Base-by-base conservation (phyloP, 2,113 vertebrate genomes). In the Oriolus oriolus region DNA sequence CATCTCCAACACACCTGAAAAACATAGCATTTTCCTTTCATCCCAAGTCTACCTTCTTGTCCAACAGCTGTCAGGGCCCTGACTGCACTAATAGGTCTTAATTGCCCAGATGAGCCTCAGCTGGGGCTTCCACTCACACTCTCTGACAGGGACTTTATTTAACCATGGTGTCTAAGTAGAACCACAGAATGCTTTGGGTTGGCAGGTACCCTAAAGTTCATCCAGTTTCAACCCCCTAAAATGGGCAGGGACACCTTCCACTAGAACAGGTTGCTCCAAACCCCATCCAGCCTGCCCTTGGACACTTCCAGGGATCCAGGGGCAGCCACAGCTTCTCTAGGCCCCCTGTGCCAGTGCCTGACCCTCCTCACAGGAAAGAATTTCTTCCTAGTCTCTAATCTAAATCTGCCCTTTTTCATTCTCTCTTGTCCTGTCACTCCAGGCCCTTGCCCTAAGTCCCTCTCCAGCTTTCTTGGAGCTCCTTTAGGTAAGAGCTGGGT, bases 221-320 rank as follows among this genome's bases (percentile, higher is more conserved):
- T 5, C 9, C 31, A 11, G 18, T 77, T 52, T 17, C 7, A 61
- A 5, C 16, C 8, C 2, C 5, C 6, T 31, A 3, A 7, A 3
- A 5, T 6, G 12, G 27, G 1, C 7, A 66, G 7, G 21, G 16
- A 45, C 11, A 37, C 5, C 13, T 87, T 71, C 16, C 4, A 30
- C 42, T 22, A 20, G 3, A 1, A 0, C 19, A 50, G 17, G 10
- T 2, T 64, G 8, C 12, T 68, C 19, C 18, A 59, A 78, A 21
- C 5, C 7, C 17, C 8, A 1, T 37, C 13, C 35, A 64, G 0
- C 30, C 26, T 50, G 14, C 53, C 13, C 19, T 68, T 63, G 30
- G 5, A n/a, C 4, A 4, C 7, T 41, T 17, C 63, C 19, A 64
- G 24, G 22, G 59, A 71, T 5, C 56, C 56, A 37, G 26, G 1